phyloP scores from a whole-genome alignment of 2,797 vertebrate species.

The Acanthurus lineatus region DNA sequence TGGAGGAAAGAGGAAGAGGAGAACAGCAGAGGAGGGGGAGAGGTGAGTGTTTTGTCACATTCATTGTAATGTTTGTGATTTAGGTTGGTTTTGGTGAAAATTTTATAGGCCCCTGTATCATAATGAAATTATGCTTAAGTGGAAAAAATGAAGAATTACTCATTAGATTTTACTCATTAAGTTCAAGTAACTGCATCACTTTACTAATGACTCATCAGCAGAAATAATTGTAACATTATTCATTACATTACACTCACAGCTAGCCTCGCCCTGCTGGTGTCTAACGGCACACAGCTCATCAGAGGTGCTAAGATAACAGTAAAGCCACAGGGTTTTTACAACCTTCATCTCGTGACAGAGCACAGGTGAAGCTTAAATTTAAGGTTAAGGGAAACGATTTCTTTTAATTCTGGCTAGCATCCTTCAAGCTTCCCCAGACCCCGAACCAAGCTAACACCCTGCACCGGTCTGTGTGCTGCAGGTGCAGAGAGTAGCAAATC shows the following conservation, averaged over 20 bases:
- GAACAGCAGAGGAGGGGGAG: neutral
- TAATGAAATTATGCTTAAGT: neutral
- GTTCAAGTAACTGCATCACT: neutral
- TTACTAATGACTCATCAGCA: neutral
- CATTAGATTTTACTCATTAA: neutral
- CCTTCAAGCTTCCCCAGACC: too few species aligned
- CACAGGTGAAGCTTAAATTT: neutral
- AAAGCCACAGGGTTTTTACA: neutral
- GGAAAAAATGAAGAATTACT: neutral
- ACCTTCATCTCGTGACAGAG: neutral
- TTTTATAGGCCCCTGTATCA: neutral
- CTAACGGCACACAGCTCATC: neutral
- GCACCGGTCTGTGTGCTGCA: neutral
- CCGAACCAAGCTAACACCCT: neutral
- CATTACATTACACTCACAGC: neutral
- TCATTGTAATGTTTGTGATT: constrained; percentile 4
- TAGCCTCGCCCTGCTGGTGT: neutral
- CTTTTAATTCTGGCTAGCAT: too few species aligned
- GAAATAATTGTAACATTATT: neutral
- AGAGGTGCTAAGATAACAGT: neutral
- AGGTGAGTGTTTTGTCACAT: constrained; percentile 30
- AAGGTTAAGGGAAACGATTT: too few species aligned
- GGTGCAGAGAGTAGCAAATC: neutral
- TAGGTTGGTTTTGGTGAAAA: neutral
- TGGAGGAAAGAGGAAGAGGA: constrained; percentile 14